A percentile compares a stretch with the other conserved stretches of the same genome.
These are phyloP conservation scores for Ascidia mentula DNA, from an alignment of 23 tunicate species.

Conservation along the genomic window DNA sequence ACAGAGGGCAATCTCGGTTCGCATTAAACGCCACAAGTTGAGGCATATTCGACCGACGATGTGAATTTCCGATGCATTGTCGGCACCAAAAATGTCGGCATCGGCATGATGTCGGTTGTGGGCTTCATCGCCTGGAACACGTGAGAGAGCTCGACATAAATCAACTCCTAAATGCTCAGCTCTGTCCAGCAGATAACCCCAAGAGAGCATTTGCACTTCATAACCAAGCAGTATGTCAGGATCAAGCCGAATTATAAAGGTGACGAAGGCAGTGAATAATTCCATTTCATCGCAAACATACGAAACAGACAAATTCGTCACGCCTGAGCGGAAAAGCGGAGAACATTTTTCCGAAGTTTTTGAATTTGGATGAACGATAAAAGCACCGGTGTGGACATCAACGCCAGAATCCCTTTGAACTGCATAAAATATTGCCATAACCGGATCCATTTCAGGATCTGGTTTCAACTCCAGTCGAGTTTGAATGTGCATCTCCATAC, in stretches of 20 bases:
- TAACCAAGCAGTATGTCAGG: slow-evolving; percentile 74
- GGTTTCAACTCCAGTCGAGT: slow-evolving; percentile 70
- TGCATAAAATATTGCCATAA: slow-evolving; percentile 71
- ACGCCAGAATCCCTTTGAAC: slow-evolving; percentile 42
- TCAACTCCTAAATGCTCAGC: slow-evolving; percentile 63
- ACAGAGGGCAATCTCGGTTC: slow-evolving; percentile 55
- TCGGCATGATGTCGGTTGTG: slow-evolving; percentile 46
- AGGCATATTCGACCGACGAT: slow-evolving; percentile 59
- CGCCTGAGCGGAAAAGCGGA: slow-evolving; percentile 23
- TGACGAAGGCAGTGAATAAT: slow-evolving; percentile 27
- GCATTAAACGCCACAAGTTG: slow-evolving; percentile 84
- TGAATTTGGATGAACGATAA: slow-evolving; percentile 11
- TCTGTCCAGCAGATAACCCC: slow-evolving; percentile 79
- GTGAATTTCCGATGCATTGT: slow-evolving; percentile 78
- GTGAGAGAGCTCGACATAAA: slow-evolving; percentile 64
- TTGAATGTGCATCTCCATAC: slow-evolving; percentile 68
- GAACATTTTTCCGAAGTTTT: background rate
- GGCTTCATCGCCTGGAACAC: slow-evolving; percentile 55
- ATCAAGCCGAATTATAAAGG: slow-evolving; percentile 16
- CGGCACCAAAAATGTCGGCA: slow-evolving; percentile 60
- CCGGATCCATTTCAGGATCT: slow-evolving; percentile 83
- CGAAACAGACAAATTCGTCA: slow-evolving; percentile 34
- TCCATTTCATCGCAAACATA: slow-evolving; percentile 45
- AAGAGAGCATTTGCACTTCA: slow-evolving; percentile 84
- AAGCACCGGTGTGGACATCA: slow-evolving; percentile 26